Conservation (phyloP, 2,888 invertebrate species). For the Eristalis tenax region DNA sequence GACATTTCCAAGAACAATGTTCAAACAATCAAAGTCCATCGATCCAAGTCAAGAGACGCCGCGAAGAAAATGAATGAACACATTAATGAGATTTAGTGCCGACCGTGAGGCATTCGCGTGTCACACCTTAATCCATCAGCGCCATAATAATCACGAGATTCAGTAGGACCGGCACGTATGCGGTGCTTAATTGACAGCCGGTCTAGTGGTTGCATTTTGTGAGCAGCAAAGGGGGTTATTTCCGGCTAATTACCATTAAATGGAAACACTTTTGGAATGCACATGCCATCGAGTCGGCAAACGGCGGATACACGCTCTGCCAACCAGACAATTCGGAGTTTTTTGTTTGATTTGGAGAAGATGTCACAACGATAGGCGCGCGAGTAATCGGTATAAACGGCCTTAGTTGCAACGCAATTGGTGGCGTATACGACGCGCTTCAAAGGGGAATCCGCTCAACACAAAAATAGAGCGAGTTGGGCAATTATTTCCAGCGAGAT, state of each 20-base stretch:
- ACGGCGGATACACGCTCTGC: constrained; percentile 52
- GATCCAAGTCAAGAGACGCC: not conserved
- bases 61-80: constrained; percentile 26
- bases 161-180: constrained; percentile 18
- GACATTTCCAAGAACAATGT: constrained; percentile 3
- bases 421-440: constrained; percentile 20
- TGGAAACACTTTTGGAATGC: constrained; percentile 29
- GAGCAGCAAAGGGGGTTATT: constrained; percentile 50
- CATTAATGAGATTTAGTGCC: constrained; percentile 53
- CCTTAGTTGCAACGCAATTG: constrained; percentile 5
- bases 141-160: constrained; percentile 35
- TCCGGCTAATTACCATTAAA: constrained; percentile 65
- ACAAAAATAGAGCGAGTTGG: constrained; percentile 48
- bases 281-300: constrained; percentile 6
- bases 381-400: not conserved
- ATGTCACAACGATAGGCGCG: constrained; percentile 57
- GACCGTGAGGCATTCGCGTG: constrained; percentile 55
- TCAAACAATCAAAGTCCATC: constrained; percentile 22
- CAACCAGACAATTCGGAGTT: constrained; percentile 40
- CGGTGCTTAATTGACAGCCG: not conserved
- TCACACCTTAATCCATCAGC: constrained; percentile 63
- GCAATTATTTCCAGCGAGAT: constrained; percentile 38
- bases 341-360: constrained; percentile 29
- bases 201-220: constrained; percentile 46
- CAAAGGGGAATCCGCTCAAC: constrained; percentile 36